Conservation (phyloP, 2,113 vertebrate genomes). For the Piprites chloris region DNA sequence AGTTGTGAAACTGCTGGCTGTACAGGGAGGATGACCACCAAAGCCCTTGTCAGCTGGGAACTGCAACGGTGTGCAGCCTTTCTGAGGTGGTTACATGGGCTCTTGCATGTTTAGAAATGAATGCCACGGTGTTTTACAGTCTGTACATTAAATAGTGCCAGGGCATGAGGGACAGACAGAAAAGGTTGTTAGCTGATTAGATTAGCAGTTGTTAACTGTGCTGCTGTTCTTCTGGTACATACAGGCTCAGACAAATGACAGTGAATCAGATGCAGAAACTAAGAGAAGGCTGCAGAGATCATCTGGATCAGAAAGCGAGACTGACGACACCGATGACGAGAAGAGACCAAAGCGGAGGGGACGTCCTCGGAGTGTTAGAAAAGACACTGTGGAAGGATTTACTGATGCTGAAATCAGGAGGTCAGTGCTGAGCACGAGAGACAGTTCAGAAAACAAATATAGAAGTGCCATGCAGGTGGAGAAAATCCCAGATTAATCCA, state of each 20-base stretch:
- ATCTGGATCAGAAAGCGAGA: slow-evolving; percentile 93
- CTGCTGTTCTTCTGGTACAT: background rate
- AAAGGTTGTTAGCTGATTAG: background rate
- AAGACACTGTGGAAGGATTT: slow-evolving; percentile 96
- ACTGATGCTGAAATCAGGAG: slow-evolving; percentile 95
- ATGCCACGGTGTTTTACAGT: background rate
- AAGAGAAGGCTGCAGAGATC: slow-evolving; percentile 90
- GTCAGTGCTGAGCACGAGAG: slow-evolving; percentile 59
- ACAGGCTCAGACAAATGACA: slow-evolving; percentile 93
- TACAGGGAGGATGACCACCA: background rate
- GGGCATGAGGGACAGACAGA: background rate
- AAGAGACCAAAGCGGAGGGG: slow-evolving; percentile 93
- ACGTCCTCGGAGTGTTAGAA: slow-evolving; percentile 87
- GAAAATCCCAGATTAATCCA: background rate
- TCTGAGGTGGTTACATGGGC: background rate
- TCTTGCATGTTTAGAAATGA: background rate
- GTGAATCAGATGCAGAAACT: slow-evolving; percentile 92
- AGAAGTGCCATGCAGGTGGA: background rate
- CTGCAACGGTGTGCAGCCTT: background rate
- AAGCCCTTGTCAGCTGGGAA: background rate
- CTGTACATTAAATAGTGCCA: background rate
- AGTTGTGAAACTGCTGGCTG: background rate
- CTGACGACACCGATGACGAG: slow-evolving; percentile 92
- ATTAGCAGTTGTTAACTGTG: background rate
- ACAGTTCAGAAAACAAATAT: background rate